Base-by-base conservation (phyloP, 2,888 invertebrate species). In the Bombylius major region DNA sequence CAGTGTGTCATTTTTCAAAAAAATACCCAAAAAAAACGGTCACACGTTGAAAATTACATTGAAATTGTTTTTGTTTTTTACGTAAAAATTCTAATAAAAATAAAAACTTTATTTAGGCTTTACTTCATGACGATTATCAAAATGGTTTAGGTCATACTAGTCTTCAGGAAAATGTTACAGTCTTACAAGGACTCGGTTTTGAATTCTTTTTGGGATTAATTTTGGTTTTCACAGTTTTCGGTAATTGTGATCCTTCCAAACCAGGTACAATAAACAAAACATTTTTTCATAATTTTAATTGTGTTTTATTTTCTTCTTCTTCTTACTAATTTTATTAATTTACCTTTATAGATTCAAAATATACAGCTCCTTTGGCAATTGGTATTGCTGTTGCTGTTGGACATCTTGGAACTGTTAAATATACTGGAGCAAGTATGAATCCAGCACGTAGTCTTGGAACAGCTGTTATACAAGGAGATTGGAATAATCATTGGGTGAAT, bases 341-440 rank as follows among this genome's bases (percentile, higher is more conserved):
- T 13, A 33, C 14, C 49, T 13, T 53, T 56, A 6, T 82, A 7
- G 90, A 93, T 70, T 81, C 87, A 65, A 88, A 87, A 66, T 82
- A 85, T 45, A 84, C 89, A 0, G 91, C 88, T 0, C 89, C 94
- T 0, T 76, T 95, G 52, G 86, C 91, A 56, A 94, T 95, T 66
- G 95, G 95, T 0, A 78, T 95, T 63, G 82, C 93, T 0, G 89
- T 95, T 50, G 82, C 87, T 0, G 77, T 90, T 59, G 89, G 91
- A 7, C 94, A 95, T 71, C 77, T 94, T 63, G 83, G 87, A 55
- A 87, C 87, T 13, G 87, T 94, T 67, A 83, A 86, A 75, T 83
- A 81, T 67, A 93, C 94, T 11, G 91, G 93, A 49, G 82, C 92
- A 46, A 87, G 92, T 65, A 93, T 94, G 93, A 94, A 94, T 76